Evolutionary conservation across 2,888 invertebrate genomes (phyloP).

Genomic region (Lasioglossum malachurum): DNA sequence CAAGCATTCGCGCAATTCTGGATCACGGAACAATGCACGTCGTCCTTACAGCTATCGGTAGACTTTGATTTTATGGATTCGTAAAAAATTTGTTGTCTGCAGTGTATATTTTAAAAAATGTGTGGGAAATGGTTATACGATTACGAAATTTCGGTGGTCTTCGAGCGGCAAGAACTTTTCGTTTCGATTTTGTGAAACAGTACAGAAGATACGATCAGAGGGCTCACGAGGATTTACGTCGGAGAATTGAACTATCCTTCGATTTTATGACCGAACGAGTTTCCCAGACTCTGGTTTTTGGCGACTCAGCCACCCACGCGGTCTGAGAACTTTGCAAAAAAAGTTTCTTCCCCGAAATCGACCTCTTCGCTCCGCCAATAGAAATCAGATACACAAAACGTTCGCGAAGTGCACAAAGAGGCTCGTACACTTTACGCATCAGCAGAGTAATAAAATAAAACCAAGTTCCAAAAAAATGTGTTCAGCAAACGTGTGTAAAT

Average conservation of each 20-base stretch:
- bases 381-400: background rate
- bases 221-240: constrained; percentile 47
- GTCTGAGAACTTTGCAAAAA: constrained; percentile 15
- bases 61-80: background rate
- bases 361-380: background rate
- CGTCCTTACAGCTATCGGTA: background rate
- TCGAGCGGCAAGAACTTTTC: constrained; percentile 17
- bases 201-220: constrained; percentile 38
- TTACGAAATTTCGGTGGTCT: background rate
- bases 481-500: too few species aligned
- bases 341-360: background rate
- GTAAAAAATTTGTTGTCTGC: too few species aligned
- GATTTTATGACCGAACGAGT: constrained; percentile 41
- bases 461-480: background rate
- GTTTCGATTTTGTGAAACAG: constrained; percentile 28
- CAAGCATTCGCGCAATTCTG: constrained; percentile 3
- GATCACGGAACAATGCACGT: background rate
- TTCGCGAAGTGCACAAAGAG: background rate
- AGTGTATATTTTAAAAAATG: background rate
- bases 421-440: background rate
- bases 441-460: background rate
- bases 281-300: constrained; percentile 20
- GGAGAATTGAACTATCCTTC: constrained; percentile 46
- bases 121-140: background rate
- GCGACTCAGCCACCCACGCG: constrained; percentile 37